Conservation (phyloP, 2,888 invertebrate species). For the Mythimna albipuncta region DNA sequence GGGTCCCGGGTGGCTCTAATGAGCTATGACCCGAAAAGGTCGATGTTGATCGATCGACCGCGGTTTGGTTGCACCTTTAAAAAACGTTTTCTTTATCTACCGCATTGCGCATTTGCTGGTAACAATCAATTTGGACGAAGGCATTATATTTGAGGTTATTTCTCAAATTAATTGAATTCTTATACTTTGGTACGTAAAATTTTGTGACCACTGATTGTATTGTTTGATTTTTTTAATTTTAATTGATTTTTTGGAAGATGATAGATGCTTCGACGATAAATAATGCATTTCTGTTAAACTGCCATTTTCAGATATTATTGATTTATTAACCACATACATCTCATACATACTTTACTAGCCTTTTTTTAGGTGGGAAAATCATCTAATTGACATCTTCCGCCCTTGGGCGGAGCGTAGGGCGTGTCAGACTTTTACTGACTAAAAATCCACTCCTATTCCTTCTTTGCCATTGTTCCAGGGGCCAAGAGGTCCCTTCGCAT, state of each 20-base stretch:
- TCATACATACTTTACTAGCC: not conserved
- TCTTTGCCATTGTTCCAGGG: too few relatives aligned
- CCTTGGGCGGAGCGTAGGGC: too few relatives aligned
- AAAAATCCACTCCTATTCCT: too few relatives aligned
- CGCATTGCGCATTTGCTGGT: conserved; percentile 7
- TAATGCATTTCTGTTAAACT: conserved; percentile 37
- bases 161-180: conserved; percentile 33
- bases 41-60: too few relatives aligned
- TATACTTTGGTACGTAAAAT: conserved; percentile 40
- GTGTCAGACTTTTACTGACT: too few relatives aligned
- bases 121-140: conserved; percentile 4
- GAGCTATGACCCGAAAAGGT: too few relatives aligned
- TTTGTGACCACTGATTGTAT: conserved; percentile 46
- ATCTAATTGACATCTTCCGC: too few relatives aligned
- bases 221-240: conserved; percentile 5
- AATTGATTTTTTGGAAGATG: not conserved
- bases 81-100: not conserved
- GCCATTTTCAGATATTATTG: conserved; percentile 6
- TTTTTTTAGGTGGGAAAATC: too few relatives aligned
- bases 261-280: conserved; percentile 3
- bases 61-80: too few relatives aligned
- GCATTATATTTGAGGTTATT: conserved; percentile 43
- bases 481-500: too few relatives aligned
- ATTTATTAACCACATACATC: not conserved
- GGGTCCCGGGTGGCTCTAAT: too few relatives aligned